Percentiles rank a stretch among this genome's conserved stretches.
phyloP scores from a whole-genome alignment of 2,888 invertebrate genomes.

The Lycophotia porphyrea region DNA sequence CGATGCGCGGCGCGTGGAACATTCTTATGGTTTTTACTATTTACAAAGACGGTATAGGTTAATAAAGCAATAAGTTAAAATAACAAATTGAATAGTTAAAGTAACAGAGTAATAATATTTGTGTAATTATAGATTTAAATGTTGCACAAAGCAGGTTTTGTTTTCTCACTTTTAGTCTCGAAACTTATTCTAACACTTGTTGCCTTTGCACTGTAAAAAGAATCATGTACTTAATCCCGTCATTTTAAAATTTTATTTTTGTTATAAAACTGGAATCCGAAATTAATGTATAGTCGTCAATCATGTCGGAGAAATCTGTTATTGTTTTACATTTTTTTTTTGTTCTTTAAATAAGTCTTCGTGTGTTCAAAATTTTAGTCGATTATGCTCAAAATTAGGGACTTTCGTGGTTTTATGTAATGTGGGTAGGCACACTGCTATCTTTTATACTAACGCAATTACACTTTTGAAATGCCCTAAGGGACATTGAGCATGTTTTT shows the following conservation, averaged over 20 bases:
- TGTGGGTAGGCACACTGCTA: slow-evolving; percentile 41
- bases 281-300: slow-evolving; percentile 53
- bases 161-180: slow-evolving; percentile 48
- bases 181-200: slow-evolving; percentile 59
- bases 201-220: slow-evolving; percentile 61
- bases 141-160: slow-evolving; percentile 63
- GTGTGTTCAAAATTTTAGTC: slow-evolving; percentile 68
- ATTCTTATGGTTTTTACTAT: slow-evolving; percentile 61
- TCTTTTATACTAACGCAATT: not conserved
- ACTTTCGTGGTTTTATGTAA: slow-evolving; percentile 52
- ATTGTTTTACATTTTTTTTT: slow-evolving; percentile 53
- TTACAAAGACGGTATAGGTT: slow-evolving; percentile 60
- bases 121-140: slow-evolving; percentile 57
- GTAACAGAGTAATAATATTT: slow-evolving; percentile 57
- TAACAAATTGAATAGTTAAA: slow-evolving; percentile 63
- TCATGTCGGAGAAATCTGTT: slow-evolving; percentile 47
- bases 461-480: not conserved
- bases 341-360: slow-evolving; percentile 51
- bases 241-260: slow-evolving; percentile 28
- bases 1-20: not conserved
- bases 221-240: slow-evolving; percentile 63
- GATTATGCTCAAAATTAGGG: slow-evolving; percentile 66
- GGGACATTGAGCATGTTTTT: not conserved
- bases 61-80: slow-evolving; percentile 62
- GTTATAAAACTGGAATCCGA: slow-evolving; percentile 38